Evolutionary conservation across 1,140 invertebrate genomes (phyloP), one percentile per base, ranked within the genome.

Genomic region (Hycleus phaleratus): DNA sequence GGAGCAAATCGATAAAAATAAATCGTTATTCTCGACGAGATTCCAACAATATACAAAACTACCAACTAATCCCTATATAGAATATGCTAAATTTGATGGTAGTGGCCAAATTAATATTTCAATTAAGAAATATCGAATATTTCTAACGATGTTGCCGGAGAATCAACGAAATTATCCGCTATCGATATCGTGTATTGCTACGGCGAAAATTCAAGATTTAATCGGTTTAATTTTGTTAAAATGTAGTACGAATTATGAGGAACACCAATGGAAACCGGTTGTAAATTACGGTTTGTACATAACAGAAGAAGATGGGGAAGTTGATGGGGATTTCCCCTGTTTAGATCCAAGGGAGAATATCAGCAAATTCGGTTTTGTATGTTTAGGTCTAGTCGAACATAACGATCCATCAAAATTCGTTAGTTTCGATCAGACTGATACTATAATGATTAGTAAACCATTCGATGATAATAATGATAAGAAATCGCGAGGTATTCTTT

Each of bases 251-350:
- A 77, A 78, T 63, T 77, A 83, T 71, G 78, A 80, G 24, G 80
- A 84, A 55, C 74, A 82, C 61, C 67, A 72, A 39, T 71, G 84
- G 9, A 78, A 81, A 61, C 78, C 80, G 46, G 79, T 84, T 3
- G 74, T 78, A 42, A 79, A 85, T 63, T 95, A 93, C 75, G 89
- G 89, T 44, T 76, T 97, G 42, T 93, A 91, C 69, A 93, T 97
- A 68, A 93, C 90, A 11, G 95, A 97, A 78, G 95, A 97, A 70
- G 93, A 96, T 74, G 95, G 95, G n/a, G 94, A 96, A 76, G 90
- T 96, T 39, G 92, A 95, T 74, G 85, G 82, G 74, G 94, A 95
- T 65, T 97, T 98, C 72, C 93, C 94, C 1, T 88, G 87, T 64
- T 79, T 98, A 3, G 93, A 96, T 72, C 81, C 85, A 8, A 82